A percentile compares a stretch with the other conserved stretches of the same genome.
Evolutionary conservation across 2,888 invertebrate genomes (phyloP).

Genomic region (Gymnosoma rotundatum): DNA sequence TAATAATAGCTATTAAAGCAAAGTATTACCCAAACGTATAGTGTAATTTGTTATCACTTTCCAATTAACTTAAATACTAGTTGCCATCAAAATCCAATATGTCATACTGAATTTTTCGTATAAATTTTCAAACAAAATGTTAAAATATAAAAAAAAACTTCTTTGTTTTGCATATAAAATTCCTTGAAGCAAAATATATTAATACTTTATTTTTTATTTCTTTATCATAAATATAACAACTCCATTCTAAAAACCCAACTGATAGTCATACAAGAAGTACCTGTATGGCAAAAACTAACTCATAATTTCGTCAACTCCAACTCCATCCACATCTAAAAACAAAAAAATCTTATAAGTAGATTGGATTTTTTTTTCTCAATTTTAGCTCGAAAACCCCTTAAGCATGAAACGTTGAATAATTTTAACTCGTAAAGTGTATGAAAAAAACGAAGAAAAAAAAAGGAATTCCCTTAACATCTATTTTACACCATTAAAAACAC

Average conservation of each 20-base stretch:
- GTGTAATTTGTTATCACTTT: not conserved
- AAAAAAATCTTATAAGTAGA: conserved; percentile 23
- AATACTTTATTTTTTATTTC: not conserved
- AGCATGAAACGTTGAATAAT: conserved; percentile 65
- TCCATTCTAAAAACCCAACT: conserved; percentile 52
- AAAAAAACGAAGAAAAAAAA: conserved; percentile 24
- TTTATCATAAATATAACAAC: conserved; percentile 43
- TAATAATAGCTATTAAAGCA: too few relatives aligned
- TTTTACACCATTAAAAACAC: conserved; percentile 64
- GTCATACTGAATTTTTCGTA: conserved; percentile 11
- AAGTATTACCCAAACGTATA: too few relatives aligned
- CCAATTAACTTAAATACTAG: conserved; percentile 15
- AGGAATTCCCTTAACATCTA: conserved; percentile 54
- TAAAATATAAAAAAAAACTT: conserved; percentile 17
- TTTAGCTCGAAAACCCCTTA: conserved; percentile 37
- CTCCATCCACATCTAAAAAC: conserved; percentile 49
- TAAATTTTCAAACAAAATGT: not conserved
- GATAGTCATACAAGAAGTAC: conserved; percentile 36
- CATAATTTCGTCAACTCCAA: conserved; percentile 68
- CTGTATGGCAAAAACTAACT: conserved; percentile 21
- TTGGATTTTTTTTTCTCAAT: not conserved
- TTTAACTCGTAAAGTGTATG: conserved; percentile 43
- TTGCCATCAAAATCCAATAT: conserved; percentile 25
- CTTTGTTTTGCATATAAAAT: conserved; percentile 27
- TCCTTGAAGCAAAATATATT: conserved; percentile 24